Conservation (phyloP, 2,113 vertebrate genomes). For the Oncorhynchus masou region DNA sequence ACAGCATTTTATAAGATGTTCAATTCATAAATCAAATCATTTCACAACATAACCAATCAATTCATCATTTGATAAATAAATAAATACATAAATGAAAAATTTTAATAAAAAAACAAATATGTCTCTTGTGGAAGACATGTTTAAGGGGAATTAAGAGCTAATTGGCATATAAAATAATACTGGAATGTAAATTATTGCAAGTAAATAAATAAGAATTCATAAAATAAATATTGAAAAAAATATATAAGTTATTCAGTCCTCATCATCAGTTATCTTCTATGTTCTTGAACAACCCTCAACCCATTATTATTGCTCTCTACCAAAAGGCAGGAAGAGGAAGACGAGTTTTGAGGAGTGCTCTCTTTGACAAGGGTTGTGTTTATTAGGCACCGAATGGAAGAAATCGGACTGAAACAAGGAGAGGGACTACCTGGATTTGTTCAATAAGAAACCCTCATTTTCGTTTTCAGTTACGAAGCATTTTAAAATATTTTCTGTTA, state of each 20-base stretch:
- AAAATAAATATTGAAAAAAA: conserved; percentile 33
- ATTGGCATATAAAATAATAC: conserved; percentile 45
- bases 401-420: too few species aligned
- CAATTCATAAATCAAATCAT: conserved; percentile 38
- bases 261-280: conserved; percentile 3
- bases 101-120: conserved; percentile 48
- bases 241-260: conserved; percentile 34
- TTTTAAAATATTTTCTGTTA: too few species aligned
- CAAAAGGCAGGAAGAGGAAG: conserved; percentile 48
- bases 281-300: conserved; percentile 33
- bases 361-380: neutral
- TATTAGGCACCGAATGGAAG: too few species aligned
- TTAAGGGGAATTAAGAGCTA: conserved; percentile 53
- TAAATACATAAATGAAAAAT: conserved; percentile 30
- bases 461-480: too few species aligned
- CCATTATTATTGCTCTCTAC: conserved; percentile 48
- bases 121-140: conserved; percentile 26
- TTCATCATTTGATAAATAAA: conserved; percentile 55
- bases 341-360: conserved; percentile 45
- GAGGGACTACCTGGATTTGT: neutral
- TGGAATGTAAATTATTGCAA: conserved; percentile 52
- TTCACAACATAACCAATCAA: conserved; percentile 17
- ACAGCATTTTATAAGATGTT: conserved; percentile 43
- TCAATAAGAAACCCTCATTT: neutral
- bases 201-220: conserved; percentile 38